Base-by-base conservation (phyloP, 1,140 invertebrate species). In the Drosophila lacertosa region DNA sequence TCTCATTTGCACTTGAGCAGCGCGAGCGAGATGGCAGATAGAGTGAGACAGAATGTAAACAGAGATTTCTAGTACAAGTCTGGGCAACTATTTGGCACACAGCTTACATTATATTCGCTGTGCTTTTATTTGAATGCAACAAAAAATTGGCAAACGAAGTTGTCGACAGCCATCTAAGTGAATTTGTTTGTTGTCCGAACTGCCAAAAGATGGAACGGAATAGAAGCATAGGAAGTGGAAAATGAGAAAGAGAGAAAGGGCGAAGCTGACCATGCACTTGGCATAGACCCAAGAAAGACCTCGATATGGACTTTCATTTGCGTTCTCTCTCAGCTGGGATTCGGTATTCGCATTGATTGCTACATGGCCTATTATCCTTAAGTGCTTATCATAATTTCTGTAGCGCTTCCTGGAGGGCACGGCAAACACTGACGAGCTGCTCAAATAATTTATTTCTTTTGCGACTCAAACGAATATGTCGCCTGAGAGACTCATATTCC, bases 321-420 rank as follows among this genome's bases (percentile, higher is more conserved):
- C 35, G 37, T n/a, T n/a, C 58, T 72, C n/a, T 6, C 22, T n/a
- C 48, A 37, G 13, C 24, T 33, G 69, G 57, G 60, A 64, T 33
- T 60, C 45, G 55, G 51, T 45, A 60, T 13, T 65, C 62, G 59
- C 73, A 88, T 86, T 86, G 82, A 86, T 81, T 86, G 77, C 74
- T 62, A 72, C 65, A 74, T 70, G 53, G 73, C 69, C 81, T 84
- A 81, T 86, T 74, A 81, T 84, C 42, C 74, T 77, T 70, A 86
- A 77, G 77, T 81, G 77, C 81, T 84, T 86, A 86, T 84, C 82
- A 84, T 84, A 84, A 84, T 86, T 84, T 88, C 73, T 67, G 70
- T 66, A 73, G 71, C 60, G 47, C 24, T 29, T 33, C n/a, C 11
- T 58, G 10, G 15, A n/a, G n/a, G 37, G 26, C n/a, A 4, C 33